Percentiles rank a stretch among this genome's conserved stretches.
Evolutionary conservation across 2,797 vertebrate genomes (phyloP).

Genomic region (Phrynocephalus forsythii): DNA sequence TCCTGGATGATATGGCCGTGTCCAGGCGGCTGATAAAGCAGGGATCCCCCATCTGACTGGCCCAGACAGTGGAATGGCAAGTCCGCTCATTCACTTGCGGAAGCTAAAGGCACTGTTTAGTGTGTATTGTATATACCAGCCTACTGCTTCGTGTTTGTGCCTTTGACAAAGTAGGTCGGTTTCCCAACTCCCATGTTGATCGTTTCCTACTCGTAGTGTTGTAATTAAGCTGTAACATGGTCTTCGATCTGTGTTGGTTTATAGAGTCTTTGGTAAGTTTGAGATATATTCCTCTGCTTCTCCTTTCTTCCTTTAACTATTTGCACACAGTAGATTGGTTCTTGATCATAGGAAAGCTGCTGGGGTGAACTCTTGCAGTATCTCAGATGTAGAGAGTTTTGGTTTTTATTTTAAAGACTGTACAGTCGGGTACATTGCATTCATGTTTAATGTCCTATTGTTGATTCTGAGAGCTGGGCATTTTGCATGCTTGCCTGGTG

Average conservation of each 20-base stretch:
- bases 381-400: not conserved
- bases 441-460: constrained; percentile 20
- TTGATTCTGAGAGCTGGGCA: not conserved
- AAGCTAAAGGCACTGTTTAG: constrained; percentile 3
- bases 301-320: not conserved
- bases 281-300: constrained; percentile 41
- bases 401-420: constrained; percentile 21
- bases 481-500: constrained; percentile 19
- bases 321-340: not conserved
- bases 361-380: constrained; percentile 21
- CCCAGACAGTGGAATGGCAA: constrained; percentile 50
- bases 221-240: not conserved
- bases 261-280: constrained; percentile 58
- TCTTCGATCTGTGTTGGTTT: not conserved
- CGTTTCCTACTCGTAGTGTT: not conserved
- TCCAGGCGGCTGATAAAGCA: constrained; percentile 63
- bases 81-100: not conserved
- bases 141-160: not conserved
- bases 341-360: constrained; percentile 10
- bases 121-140: rapidly evolving
- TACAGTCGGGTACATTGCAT: constrained; percentile 7
- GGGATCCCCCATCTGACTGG: constrained; percentile 67
- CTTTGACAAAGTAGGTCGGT: not conserved
- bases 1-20: constrained; percentile 69
- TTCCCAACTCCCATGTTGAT: rapidly evolving